A percentile compares a stretch with the other conserved stretches of the same genome.
Conservation (phyloP, 2,797 vertebrate genomes). For the Danio aesculapii region DNA sequence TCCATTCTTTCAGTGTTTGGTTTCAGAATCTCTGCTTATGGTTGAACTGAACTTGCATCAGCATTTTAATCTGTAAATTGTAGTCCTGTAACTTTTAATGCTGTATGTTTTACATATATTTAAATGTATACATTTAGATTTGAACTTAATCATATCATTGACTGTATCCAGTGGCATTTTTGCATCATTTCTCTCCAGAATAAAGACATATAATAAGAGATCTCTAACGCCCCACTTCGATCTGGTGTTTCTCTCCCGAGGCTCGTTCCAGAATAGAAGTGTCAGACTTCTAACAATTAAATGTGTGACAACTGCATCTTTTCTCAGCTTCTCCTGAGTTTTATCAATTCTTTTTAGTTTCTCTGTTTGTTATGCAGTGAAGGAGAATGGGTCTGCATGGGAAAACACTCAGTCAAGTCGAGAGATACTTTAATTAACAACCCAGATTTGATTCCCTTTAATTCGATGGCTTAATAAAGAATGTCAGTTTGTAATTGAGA, state of each 20-base stretch:
- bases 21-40: no score
- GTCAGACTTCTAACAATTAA: conserved; percentile 21
- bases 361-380: not conserved
- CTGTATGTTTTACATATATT: no score
- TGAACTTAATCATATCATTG: not conserved
- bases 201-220: not conserved
- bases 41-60: no score
- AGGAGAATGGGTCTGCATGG: conserved; percentile 9
- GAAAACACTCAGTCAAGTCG: not conserved
- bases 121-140: no score
- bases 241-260: conserved; percentile 5
- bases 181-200: conserved; percentile 1
- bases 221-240: not conserved
- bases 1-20: no score
- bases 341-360: not conserved
- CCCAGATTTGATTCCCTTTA: not conserved
- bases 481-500: conserved; percentile 16
- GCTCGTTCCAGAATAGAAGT: conserved; percentile 14
- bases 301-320: conserved; percentile 4
- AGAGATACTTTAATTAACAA: not conserved
- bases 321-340: not conserved
- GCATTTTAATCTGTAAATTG: not conserved
- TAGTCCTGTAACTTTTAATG: not conserved
- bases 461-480: not conserved
- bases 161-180: not conserved